Evolutionary conservation across 2,113 vertebrate species (phyloP).

Genomic region (Tylochromis polylepis): DNA sequence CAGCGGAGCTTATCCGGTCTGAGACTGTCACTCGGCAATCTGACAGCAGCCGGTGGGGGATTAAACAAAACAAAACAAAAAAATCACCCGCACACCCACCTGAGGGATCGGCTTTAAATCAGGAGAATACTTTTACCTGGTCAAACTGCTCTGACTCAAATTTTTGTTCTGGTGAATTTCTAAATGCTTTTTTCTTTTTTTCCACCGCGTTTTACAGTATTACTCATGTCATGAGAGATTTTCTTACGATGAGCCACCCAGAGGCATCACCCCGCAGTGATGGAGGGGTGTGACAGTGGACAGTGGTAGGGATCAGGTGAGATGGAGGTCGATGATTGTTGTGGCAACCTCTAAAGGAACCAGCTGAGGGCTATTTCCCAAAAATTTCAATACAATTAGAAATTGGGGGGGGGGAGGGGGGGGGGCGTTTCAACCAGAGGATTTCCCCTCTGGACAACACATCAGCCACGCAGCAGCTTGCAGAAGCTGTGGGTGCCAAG

Average conservation of each 20-base stretch:
- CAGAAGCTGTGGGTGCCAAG: not conserved
- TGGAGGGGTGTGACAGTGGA: not conserved
- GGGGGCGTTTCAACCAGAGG: not conserved
- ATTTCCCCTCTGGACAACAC: not conserved
- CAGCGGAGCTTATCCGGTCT: not conserved
- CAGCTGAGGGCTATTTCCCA: not conserved
- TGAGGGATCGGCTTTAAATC: not conserved
- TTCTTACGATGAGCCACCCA: not conserved
- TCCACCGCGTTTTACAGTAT: not conserved
- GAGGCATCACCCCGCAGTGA: too few species aligned
- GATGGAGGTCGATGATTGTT: not conserved
- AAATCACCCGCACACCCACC: fast-evolving
- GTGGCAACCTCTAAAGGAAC: not conserved
- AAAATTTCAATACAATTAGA: not conserved
- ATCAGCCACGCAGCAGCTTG: not conserved
- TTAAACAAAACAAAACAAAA: too few species aligned
- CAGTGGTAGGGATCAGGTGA: not conserved
- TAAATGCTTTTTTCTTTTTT: fast-evolving
- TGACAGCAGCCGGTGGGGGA: not conserved
- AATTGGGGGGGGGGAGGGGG: too few species aligned
- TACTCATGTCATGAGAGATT: too few species aligned
- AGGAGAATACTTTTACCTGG: not conserved
- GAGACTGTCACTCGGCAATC: not conserved
- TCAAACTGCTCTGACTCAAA: not conserved
- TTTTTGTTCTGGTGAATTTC: not conserved